A percentile compares a stretch with the other conserved stretches of the same genome.
Evolutionary conservation across 2,888 invertebrate species (phyloP).

Genomic region (Sericinus montela): DNA sequence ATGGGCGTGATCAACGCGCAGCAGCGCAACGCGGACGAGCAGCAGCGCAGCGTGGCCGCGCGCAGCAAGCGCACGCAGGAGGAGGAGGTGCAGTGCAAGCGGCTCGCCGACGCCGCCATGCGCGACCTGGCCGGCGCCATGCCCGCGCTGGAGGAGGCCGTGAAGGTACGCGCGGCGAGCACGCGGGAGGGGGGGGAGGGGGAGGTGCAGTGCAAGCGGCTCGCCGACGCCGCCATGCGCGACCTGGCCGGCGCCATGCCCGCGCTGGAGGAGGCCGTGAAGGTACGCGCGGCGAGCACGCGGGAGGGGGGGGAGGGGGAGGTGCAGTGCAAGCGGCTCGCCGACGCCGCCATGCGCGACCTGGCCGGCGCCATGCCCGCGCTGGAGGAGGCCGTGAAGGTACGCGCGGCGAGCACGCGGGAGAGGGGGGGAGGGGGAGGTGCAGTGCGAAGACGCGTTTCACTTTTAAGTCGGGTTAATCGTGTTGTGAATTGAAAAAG

Average conservation of each 20-base stretch:
- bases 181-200: conserved; percentile 83
- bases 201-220: conserved; percentile 87
- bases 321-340: conserved; percentile 88
- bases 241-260: conserved; percentile 93
- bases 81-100: conserved; percentile 90
- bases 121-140: conserved; percentile 91
- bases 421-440: conserved; percentile 90
- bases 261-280: conserved; percentile 89
- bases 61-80: conserved; percentile 86
- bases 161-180: conserved; percentile 51
- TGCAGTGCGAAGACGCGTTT: conserved; percentile 90
- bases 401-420: conserved; percentile 18
- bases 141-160: conserved; percentile 92
- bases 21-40: conserved; percentile 90
- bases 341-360: conserved; percentile 90
- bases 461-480: too few species aligned
- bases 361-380: conserved; percentile 93
- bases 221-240: conserved; percentile 89
- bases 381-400: conserved; percentile 87
- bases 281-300: conserved; percentile 33
- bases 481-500: too few species aligned
- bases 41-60: conserved; percentile 84
- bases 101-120: conserved; percentile 89
- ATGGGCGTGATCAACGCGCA: conserved; percentile 89
- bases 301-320: conserved; percentile 89